Conservation (phyloP, 2,797 vertebrate genomes). For the Buphagus erythrorhynchus region DNA sequence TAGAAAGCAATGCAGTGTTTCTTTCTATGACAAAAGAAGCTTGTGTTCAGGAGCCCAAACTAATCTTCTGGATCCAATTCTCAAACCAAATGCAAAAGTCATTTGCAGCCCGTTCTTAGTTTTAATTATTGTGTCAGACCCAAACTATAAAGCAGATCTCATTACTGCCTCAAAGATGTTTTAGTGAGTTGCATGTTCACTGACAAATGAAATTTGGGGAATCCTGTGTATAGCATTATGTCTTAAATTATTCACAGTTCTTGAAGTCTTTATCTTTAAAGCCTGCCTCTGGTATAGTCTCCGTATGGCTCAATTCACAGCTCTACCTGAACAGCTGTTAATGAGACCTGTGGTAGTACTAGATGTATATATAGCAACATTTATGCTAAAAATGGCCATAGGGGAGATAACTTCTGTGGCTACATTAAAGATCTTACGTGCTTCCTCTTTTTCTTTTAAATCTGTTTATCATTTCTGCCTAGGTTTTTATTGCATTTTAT, state of each 20-base stretch:
- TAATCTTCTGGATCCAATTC: background rate
- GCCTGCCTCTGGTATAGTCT: background rate
- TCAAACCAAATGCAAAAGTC: background rate
- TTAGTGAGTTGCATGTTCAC: background rate
- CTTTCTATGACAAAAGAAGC: background rate
- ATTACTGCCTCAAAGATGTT: background rate
- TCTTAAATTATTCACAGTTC: background rate
- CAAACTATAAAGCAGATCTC: background rate
- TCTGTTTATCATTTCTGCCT: background rate
- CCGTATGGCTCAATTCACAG: background rate
- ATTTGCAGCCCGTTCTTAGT: background rate
- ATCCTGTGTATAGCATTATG: background rate
- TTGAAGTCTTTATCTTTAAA: background rate
- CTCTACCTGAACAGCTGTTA: slow-evolving; percentile 13
- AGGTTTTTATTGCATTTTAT: background rate
- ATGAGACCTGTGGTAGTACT: background rate
- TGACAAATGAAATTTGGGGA: background rate
- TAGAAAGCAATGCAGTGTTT: background rate
- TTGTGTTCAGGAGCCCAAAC: background rate
- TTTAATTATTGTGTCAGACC: background rate
- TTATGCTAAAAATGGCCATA: background rate
- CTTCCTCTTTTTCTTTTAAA: background rate
- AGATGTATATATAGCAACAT: background rate
- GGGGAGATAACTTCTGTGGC: background rate
- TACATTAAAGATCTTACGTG: background rate